These are phyloP conservation scores for Drosophila borealis DNA, from an alignment of 2,888 invertebrate genomes.

Conservation along the genomic window DNA sequence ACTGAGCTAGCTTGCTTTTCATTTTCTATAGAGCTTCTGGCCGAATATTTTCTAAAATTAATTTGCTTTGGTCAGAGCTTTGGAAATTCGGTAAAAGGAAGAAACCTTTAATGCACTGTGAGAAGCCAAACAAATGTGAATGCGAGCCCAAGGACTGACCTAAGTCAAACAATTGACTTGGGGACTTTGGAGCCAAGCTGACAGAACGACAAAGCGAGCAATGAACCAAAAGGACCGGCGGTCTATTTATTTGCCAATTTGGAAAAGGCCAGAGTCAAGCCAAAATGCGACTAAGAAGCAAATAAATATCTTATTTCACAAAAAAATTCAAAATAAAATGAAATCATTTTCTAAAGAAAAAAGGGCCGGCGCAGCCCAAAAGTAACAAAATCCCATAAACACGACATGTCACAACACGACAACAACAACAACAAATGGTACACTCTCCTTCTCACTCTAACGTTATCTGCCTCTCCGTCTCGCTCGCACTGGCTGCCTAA, in stretches of 20 bases:
- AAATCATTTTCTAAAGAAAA: constrained; percentile 67
- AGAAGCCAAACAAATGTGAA: constrained; percentile 38
- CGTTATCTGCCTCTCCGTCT: neutral
- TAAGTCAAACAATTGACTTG: constrained; percentile 47
- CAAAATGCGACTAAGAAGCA: constrained; percentile 61
- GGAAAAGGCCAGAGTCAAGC: constrained; percentile 53
- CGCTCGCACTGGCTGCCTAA: constrained; percentile 21
- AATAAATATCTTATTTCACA: constrained; percentile 79
- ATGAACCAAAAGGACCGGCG: constrained; percentile 16
- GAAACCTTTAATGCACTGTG: constrained; percentile 36
- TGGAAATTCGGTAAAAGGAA: neutral
- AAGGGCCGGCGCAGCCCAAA: constrained; percentile 38
- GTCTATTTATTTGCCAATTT: constrained; percentile 80
- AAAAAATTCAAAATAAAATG: constrained; percentile 67
- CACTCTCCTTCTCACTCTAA: neutral
- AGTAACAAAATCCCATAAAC: constrained; percentile 78
- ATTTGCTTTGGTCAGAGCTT: constrained; percentile 33
- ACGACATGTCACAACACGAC: constrained; percentile 76
- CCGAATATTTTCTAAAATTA: constrained; percentile 55
- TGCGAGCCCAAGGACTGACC: constrained; percentile 51
- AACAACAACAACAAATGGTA: constrained; percentile 8
- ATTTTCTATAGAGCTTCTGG: constrained; percentile 29
- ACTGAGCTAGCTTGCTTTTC: constrained; percentile 16
- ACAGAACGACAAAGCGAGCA: constrained; percentile 40
- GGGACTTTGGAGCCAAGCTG: constrained; percentile 19